phyloP scores from a whole-genome alignment of 2,113 vertebrate genomes.

The Thunnus maccoyii region DNA sequence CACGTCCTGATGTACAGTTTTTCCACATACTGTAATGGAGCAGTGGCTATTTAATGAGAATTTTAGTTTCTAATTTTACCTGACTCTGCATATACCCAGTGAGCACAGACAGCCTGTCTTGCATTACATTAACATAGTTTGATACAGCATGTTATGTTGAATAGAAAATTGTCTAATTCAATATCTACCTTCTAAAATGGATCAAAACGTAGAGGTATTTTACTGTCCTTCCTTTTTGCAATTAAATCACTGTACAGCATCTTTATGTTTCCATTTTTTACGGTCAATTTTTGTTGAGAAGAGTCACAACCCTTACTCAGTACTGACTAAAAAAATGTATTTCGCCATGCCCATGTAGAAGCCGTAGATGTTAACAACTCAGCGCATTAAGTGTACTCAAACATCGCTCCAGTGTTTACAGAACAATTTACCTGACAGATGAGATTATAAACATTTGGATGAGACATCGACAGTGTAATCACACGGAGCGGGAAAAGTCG shows the following conservation, averaged over 20 bases:
- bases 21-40: too few relatives aligned
- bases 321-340: not conserved
- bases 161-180: too few relatives aligned
- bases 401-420: slow-evolving; percentile 12
- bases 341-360: not conserved
- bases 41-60: too few relatives aligned
- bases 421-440: slow-evolving; percentile 7
- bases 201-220: too few relatives aligned
- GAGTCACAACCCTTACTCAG: too few relatives aligned
- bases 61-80: too few relatives aligned
- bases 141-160: not conserved
- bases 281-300: too few relatives aligned
- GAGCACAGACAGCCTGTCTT: too few relatives aligned
- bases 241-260: not conserved
- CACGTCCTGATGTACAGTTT: not conserved
- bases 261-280: too few relatives aligned
- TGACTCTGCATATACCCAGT: too few relatives aligned
- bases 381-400: not conserved
- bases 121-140: not conserved
- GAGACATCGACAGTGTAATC: slow-evolving; percentile 3
- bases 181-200: too few relatives aligned
- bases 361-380: not conserved
- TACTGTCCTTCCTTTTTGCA: slow-evolving; percentile 22
- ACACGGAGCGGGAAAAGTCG: not conserved
- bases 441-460: not conserved